Evolutionary conservation across 2,888 invertebrate species (phyloP), one percentile per base, ranked within the genome.

Genomic region (Coenonympha glycerion): DNA sequence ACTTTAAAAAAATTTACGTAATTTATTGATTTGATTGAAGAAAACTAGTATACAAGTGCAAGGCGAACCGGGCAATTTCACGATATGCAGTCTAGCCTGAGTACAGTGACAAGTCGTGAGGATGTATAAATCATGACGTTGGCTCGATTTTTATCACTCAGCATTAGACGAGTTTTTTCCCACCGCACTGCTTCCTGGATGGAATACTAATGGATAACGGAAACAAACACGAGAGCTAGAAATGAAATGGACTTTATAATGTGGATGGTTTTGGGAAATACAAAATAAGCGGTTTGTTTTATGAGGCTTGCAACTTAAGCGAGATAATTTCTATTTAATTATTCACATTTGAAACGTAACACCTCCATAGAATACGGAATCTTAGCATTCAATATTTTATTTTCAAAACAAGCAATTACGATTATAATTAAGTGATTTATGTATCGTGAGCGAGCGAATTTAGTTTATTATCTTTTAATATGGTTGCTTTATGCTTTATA

Each of bases 201-300:
- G 44, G 66, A 69, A 70, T 71, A 68, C 62, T 62, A 69, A 72
- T 53, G 50, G 52, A 49, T 66, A 65, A 63, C 56, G 57, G 56
- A 54, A 55, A 55, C 59, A 48, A 18, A 47, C 34, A 34, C 44
- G 8, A 22, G 45, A 45, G 45, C 9, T 41, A 16, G 6, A 30
- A 4, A 30, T 37, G 6, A 21, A 37, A 37, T 22, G 21, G 21
- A 13, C 39, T 24, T 39, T 39, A 39, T 39, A 39, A 24, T 39
- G 15, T 8, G 3, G 22, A 15, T 4, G 1, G 2, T 24, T 24
- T 37, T 37, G 37, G 37, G 37, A 37, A 37, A 37, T 5, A 11
- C 4, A n/a, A 9, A 28, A 30, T 15, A 9, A 33, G 3, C 31
- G 16, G 16, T 9, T 15, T 16, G 15, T 33, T 33, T 16, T 33